Percentiles rank a stretch among this genome's conserved stretches.
Conservation (phyloP, 2,888 invertebrate genomes). For the Synanthedon vespiformis region DNA sequence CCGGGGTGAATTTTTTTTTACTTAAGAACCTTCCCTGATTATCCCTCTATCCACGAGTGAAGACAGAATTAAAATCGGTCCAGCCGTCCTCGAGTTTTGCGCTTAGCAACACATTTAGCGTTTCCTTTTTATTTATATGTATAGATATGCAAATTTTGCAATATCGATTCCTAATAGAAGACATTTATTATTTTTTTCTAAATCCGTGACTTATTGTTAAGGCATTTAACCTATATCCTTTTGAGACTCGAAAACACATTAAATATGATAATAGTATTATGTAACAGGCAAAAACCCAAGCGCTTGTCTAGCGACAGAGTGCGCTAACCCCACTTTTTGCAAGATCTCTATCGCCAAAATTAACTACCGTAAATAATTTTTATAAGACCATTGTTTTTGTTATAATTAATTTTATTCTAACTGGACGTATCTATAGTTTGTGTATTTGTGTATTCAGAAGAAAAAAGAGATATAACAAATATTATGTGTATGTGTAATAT, state of each 20-base stretch:
- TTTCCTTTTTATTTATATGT: too few relatives aligned
- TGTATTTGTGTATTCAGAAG: too few relatives aligned
- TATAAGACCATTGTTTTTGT: not conserved
- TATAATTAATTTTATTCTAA: not conserved
- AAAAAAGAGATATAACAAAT: too few relatives aligned
- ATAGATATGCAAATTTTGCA: not conserved
- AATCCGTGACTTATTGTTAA: not conserved
- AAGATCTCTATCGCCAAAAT: not conserved
- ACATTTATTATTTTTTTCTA: not conserved
- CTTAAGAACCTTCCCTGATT: too few relatives aligned
- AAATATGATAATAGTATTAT: not conserved
- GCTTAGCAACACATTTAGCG: too few relatives aligned
- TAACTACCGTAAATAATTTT: not conserved
- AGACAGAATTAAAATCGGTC: too few relatives aligned
- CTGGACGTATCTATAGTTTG: too few relatives aligned
- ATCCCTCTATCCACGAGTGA: too few relatives aligned
- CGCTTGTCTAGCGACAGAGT: not conserved
- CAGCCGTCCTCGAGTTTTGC: too few relatives aligned
- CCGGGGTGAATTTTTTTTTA: too few relatives aligned
- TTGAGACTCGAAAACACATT: not conserved
- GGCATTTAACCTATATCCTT: not conserved
- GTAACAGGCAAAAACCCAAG: not conserved
- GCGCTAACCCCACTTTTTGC: not conserved
- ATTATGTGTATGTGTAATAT: too few relatives aligned
- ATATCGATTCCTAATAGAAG: not conserved